Percentiles rank a stretch among this genome's conserved stretches.
Evolutionary conservation across 2,888 invertebrate genomes (phyloP).

Genomic region (Leptogaster cylindrica): DNA sequence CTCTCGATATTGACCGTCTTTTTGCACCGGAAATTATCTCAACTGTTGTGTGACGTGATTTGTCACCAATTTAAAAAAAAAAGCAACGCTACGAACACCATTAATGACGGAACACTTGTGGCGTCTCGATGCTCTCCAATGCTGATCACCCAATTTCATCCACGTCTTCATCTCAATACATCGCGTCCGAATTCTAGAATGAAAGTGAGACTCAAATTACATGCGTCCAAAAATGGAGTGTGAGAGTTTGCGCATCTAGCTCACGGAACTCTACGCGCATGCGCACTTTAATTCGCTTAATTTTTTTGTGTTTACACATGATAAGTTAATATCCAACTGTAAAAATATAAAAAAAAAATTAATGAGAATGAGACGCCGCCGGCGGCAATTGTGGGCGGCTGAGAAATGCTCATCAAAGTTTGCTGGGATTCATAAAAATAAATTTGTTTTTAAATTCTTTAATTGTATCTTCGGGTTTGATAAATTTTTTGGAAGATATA

Average conservation of each 20-base stretch:
- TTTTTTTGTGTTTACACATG: slow-evolving; percentile 5
- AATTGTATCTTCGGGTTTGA: no score
- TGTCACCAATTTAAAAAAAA: no score
- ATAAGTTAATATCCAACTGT: neutral
- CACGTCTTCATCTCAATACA: no score
- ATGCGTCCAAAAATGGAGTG: slow-evolving; percentile 61
- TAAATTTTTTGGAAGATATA: no score
- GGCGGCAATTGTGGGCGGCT: neutral
- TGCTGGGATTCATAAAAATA: no score
- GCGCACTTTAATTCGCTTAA: slow-evolving; percentile 13
- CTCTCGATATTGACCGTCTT: no score
- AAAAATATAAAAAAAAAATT: neutral
- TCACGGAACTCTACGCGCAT: slow-evolving; percentile 34
- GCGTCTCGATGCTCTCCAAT: neutral
- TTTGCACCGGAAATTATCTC: no score
- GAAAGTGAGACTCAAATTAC: slow-evolving; percentile 59
- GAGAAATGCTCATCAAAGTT: no score
- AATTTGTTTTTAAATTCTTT: no score
- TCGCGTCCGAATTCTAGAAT: slow-evolving; percentile 2
- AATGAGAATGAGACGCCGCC: neutral
- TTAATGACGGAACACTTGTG: no score
- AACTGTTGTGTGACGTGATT: no score
- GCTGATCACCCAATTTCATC: neutral
- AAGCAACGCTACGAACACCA: no score
- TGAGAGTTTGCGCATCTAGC: slow-evolving; percentile 39